Percentiles rank a stretch among this genome's conserved stretches.
These are phyloP conservation scores for Temnothorax longispinosus DNA, from an alignment of 1,140 invertebrate genomes.

Conservation along the genomic window DNA sequence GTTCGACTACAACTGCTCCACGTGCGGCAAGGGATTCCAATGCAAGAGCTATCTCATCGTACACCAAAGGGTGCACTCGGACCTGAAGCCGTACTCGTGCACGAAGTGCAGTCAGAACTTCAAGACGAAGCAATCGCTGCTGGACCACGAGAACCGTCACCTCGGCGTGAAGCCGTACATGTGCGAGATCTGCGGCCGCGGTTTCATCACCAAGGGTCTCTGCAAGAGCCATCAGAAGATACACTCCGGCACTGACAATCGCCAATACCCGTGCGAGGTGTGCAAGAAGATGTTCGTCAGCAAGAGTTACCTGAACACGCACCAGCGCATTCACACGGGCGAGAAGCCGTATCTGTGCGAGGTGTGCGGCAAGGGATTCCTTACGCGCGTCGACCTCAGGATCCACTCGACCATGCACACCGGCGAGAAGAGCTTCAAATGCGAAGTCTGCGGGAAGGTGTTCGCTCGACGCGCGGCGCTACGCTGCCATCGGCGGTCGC, in stretches of 20 bases:
- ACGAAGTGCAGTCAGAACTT: conserved; percentile 89
- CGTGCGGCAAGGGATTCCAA: conserved; percentile 91
- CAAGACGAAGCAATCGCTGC: conserved; percentile 90
- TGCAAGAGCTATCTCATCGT: conserved; percentile 90
- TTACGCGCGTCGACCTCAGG: conserved; percentile 87
- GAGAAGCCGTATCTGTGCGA: conserved; percentile 91
- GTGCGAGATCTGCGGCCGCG: conserved; percentile 91
- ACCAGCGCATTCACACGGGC: conserved; percentile 95
- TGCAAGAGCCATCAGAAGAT: conserved; percentile 90
- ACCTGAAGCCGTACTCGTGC: conserved; percentile 88
- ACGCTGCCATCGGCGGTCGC: conserved; percentile 89
- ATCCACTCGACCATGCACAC: conserved; percentile 90
- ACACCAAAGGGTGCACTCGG: conserved; percentile 90
- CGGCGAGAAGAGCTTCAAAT: conserved; percentile 90
- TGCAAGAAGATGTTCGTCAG: conserved; percentile 91
- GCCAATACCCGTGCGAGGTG: conserved; percentile 89
- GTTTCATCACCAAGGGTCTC: conserved; percentile 93
- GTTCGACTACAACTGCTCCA: conserved; percentile 89
- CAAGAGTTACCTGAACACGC: conserved; percentile 92
- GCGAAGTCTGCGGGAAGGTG: conserved; percentile 89
- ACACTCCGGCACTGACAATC: conserved; percentile 89
- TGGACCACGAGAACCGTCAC: conserved; percentile 93
- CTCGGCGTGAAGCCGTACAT: conserved; percentile 93
- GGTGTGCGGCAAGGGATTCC: conserved; percentile 89
- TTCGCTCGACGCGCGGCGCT: conserved; percentile 90